Evolutionary conservation across 2,888 invertebrate genomes (phyloP).

Genomic region (Hypercompe scribonia): DNA sequence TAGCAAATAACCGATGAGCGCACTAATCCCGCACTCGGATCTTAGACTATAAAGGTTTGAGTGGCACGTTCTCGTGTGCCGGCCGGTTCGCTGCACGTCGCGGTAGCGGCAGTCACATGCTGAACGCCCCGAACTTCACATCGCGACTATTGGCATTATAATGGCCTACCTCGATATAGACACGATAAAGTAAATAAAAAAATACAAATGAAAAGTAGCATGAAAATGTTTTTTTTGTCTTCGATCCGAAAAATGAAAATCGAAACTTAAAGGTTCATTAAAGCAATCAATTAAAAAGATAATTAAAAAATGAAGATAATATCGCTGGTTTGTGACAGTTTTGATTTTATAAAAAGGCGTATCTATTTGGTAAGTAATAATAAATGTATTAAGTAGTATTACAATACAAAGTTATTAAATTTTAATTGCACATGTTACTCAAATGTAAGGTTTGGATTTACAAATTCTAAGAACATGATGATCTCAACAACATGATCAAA

Average conservation of each 20-base stretch:
- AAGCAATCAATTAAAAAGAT: constrained; percentile 20
- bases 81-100: constrained; percentile 43
- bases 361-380: constrained; percentile 72
- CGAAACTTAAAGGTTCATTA: constrained; percentile 17
- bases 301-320: constrained; percentile 59
- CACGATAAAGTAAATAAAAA: constrained; percentile 36
- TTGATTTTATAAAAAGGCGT: constrained; percentile 65
- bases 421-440: not conserved
- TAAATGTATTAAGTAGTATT: constrained; percentile 6
- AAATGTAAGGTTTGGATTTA: constrained; percentile 15
- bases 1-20: too few relatives aligned
- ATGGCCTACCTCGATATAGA: constrained; percentile 28
- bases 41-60: constrained; percentile 26
- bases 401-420: constrained; percentile 1
- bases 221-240: constrained; percentile 40
- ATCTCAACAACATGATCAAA: constrained; percentile 59
- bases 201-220: constrained; percentile 24
- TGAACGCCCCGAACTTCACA: constrained; percentile 42
- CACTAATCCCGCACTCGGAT: too few relatives aligned
- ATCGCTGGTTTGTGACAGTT: constrained; percentile 59
- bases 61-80: constrained; percentile 39
- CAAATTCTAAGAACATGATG: constrained; percentile 70
- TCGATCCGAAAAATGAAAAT: constrained; percentile 15
- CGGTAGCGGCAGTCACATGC: constrained; percentile 64
- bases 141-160: constrained; percentile 41